These are phyloP conservation scores for Sebastes umbrosus DNA, from an alignment of 2,797 vertebrate species.

Conservation along the genomic window DNA sequence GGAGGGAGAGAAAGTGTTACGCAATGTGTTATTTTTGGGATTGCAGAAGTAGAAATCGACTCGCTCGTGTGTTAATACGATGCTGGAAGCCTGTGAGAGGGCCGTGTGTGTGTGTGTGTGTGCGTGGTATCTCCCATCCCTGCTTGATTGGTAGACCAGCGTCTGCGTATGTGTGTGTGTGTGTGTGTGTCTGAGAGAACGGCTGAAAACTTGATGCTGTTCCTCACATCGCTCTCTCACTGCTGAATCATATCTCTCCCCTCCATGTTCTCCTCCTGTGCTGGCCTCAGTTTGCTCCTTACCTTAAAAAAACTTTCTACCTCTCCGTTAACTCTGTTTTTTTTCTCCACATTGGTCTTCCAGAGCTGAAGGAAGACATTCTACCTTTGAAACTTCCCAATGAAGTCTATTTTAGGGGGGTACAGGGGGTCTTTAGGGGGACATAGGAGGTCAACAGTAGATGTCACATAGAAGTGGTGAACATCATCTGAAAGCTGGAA, in stretches of 20 bases:
- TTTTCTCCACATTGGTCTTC: not conserved
- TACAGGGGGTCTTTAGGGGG: too few species aligned
- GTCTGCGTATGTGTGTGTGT: not conserved
- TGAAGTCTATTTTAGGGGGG: not conserved
- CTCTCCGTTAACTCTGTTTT: not conserved
- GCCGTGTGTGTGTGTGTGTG: constrained; percentile 27
- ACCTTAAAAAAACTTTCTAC: constrained; percentile 25
- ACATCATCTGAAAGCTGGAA: too few species aligned
- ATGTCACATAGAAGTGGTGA: too few species aligned
- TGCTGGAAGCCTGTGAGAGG: constrained; percentile 30
- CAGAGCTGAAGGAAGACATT: not conserved
- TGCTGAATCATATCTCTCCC: constrained; percentile 54
- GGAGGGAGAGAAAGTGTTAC: constrained; percentile 25
- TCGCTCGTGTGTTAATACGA: constrained; percentile 42
- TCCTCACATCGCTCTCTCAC: constrained; percentile 28
- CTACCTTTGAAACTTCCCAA: not conserved
- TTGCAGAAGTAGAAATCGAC: constrained; percentile 14
- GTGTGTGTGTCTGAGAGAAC: not conserved
- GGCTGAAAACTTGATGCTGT: constrained; percentile 5
- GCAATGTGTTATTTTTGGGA: constrained; percentile 58
- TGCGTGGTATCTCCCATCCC: constrained; percentile 26
- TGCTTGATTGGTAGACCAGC: constrained; percentile 25
- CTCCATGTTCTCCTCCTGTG: constrained; percentile 36
- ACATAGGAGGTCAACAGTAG: too few species aligned
- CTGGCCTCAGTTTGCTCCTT: constrained; percentile 33